Conservation (phyloP, 2,797 vertebrate species). For the Rhinophrynus dorsalis region DNA sequence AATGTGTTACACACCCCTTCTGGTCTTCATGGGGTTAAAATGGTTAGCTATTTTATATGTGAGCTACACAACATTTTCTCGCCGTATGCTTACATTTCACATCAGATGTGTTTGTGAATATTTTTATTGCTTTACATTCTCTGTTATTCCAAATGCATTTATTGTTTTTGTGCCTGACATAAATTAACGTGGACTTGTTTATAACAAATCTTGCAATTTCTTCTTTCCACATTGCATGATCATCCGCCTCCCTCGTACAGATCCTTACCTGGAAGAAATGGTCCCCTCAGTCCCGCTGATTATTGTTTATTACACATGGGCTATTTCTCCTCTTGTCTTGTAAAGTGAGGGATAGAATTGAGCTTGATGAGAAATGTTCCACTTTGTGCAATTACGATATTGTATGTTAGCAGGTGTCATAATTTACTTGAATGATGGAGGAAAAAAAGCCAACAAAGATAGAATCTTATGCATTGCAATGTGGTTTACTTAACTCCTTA, state of each 20-base stretch:
- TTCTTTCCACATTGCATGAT: neutral
- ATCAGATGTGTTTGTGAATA: neutral
- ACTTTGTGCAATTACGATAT: slow-evolving; percentile 43
- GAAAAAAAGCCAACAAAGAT: slow-evolving; percentile 23
- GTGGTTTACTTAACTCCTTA: neutral
- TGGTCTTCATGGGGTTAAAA: too few species aligned
- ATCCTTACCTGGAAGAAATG: slow-evolving; percentile 38
- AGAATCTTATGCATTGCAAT: slow-evolving; percentile 16
- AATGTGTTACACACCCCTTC: too few species aligned
- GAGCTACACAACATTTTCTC: too few species aligned
- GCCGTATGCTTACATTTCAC: too few species aligned
- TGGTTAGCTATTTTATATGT: too few species aligned
- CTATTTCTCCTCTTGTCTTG: slow-evolving; percentile 36
- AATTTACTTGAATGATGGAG: slow-evolving; percentile 25
- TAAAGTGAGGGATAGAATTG: slow-evolving; percentile 33
- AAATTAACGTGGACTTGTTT: too few species aligned
- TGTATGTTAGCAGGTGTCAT: slow-evolving; percentile 44
- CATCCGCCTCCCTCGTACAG: slow-evolving; percentile 14
- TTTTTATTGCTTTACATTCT: neutral
- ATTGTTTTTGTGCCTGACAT: too few species aligned
- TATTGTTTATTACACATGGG: slow-evolving; percentile 16
- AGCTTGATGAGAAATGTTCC: slow-evolving; percentile 47
- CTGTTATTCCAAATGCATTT: too few species aligned
- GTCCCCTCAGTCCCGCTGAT: neutral
- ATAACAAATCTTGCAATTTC: neutral